Evolutionary conservation across 2,113 vertebrate genomes (phyloP).

Genomic region (Athene noctua): DNA sequence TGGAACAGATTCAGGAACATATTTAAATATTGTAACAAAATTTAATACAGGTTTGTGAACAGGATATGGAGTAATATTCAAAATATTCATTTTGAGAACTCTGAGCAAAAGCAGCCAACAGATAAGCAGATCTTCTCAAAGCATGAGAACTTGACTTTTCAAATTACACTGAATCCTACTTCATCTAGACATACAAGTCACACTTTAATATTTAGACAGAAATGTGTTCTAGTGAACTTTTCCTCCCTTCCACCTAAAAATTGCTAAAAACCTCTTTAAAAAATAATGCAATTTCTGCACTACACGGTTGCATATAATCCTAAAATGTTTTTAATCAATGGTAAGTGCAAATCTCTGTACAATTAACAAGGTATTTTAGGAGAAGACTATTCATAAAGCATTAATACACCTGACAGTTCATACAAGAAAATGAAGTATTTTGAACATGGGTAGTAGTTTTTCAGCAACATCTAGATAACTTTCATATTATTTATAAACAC

Average conservation of each 20-base stretch:
- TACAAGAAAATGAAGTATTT: neutral
- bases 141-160: neutral
- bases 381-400: neutral
- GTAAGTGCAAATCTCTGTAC: neutral
- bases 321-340: neutral
- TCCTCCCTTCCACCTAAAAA: neutral
- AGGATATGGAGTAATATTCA: neutral
- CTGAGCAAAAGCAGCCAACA: neutral
- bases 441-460: neutral
- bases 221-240: neutral
- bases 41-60: neutral
- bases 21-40: neutral
- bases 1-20: neutral
- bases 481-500: neutral
- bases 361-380: neutral
- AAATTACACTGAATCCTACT: neutral
- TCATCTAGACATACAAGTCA: neutral
- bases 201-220: neutral
- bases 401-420: neutral
- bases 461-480: neutral
- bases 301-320: neutral
- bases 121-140: neutral
- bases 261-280: neutral
- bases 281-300: neutral
- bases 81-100: neutral